Percentiles rank a stretch among this genome's conserved stretches.
Evolutionary conservation across 1,140 invertebrate genomes (phyloP).

Genomic region (Parasteatoda tepidariorum): DNA sequence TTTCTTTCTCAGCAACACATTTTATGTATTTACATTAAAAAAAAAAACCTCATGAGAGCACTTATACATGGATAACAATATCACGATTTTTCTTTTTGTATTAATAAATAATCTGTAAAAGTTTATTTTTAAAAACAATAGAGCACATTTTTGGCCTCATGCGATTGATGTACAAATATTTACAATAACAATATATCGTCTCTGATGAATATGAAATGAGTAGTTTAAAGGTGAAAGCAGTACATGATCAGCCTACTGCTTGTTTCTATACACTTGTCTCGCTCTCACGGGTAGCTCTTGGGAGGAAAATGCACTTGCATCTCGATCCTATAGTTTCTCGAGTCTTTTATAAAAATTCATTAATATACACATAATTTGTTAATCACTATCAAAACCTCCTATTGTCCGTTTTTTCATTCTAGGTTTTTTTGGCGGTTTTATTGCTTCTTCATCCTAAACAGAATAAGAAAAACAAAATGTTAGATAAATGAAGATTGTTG

Average conservation of each 20-base stretch:
- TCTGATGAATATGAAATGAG: conserved; percentile 51
- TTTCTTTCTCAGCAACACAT: too few species aligned
- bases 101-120: conserved; percentile 63
- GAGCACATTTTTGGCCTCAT: conserved; percentile 62
- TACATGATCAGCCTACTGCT: conserved; percentile 34
- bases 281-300: conserved; percentile 24
- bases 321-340: not conserved
- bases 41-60: not conserved
- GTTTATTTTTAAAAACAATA: conserved; percentile 63
- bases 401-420: conserved; percentile 86
- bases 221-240: conserved; percentile 15
- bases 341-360: conserved; percentile 8
- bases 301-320: conserved; percentile 24
- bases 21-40: too few species aligned
- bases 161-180: conserved; percentile 59
- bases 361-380: conserved; percentile 66
- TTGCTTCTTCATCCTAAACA: conserved; percentile 80
- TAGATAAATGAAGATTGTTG: not conserved
- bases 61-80: not conserved
- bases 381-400: conserved; percentile 85
- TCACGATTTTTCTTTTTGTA: conserved; percentile 17
- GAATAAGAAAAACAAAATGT: not conserved
- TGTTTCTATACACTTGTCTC: conserved; percentile 51
- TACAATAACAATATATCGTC: conserved; percentile 60
- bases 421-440: conserved; percentile 85